Evolutionary conservation across 64 coral and sea anemone species (phyloP).

Genomic region (Montipora capricornis): DNA sequence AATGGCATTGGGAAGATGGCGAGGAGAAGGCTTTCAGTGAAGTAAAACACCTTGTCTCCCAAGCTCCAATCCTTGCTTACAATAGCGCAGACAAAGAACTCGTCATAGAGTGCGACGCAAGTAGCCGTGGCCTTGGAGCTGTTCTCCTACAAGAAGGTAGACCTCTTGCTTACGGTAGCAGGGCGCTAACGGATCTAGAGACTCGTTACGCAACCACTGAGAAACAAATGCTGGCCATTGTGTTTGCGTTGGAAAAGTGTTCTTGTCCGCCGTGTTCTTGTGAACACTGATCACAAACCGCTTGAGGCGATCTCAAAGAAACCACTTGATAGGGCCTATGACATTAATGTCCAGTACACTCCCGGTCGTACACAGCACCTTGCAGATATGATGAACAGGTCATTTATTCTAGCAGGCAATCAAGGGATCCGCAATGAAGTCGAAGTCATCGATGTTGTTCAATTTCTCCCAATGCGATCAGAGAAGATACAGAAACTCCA

Average conservation of each 20-base stretch:
- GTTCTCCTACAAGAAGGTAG: conserved; percentile 3
- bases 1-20: too few species aligned
- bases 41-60: conserved; percentile 25
- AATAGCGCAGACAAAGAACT: conserved; percentile 29
- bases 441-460: background rate
- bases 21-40: background rate
- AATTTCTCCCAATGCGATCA: conserved; percentile 5
- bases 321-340: background rate
- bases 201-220: conserved; percentile 46
- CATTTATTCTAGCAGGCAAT: background rate
- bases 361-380: background rate
- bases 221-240: conserved; percentile 35
- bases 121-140: conserved; percentile 13
- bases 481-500: background rate
- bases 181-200: conserved; percentile 35
- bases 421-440: conserved; percentile 18
- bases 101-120: conserved; percentile 47
- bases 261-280: background rate
- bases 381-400: conserved; percentile 2
- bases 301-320: too few species aligned
- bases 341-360: background rate
- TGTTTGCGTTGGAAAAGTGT: conserved; percentile 43
- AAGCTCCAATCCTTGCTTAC: conserved; percentile 25
- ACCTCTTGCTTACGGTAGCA: conserved; percentile 15
- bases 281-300: background rate